These are phyloP conservation scores for Agrypnus murinus DNA, from an alignment of 2,888 invertebrate species.

Conservation along the genomic window DNA sequence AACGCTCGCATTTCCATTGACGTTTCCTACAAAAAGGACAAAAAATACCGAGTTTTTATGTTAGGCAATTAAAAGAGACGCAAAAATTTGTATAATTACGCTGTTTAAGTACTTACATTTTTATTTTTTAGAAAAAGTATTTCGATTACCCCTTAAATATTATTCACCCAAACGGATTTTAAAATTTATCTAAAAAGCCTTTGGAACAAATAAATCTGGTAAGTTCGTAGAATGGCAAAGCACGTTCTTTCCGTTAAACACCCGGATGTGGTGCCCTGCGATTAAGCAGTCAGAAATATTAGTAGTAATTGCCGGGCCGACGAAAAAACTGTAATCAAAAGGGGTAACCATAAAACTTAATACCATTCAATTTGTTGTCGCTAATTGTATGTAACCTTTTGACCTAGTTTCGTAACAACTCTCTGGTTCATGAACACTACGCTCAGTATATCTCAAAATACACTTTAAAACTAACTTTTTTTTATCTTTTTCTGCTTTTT, in stretches of 20 bases:
- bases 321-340: slow-evolving; percentile 26
- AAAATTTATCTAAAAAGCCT: slow-evolving; percentile 6
- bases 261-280: slow-evolving; percentile 4
- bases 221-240: slow-evolving; percentile 6
- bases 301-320: slow-evolving; percentile 18
- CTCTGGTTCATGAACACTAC: slow-evolving; percentile 2
- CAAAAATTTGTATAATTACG: not conserved
- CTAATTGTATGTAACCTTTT: slow-evolving; percentile 26
- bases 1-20: slow-evolving; percentile 8
- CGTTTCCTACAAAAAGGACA: not conserved
- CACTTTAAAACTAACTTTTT: slow-evolving; percentile 19
- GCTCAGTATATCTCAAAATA: slow-evolving; percentile 17
- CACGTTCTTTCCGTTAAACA: slow-evolving; percentile 10
- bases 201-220: slow-evolving; percentile 7
- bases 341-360: slow-evolving; percentile 25
- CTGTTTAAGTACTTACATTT: too few species aligned
- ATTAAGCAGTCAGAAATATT: slow-evolving; percentile 21
- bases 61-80: not conserved
- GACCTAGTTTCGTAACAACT: slow-evolving; percentile 14
- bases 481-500: slow-evolving; percentile 1
- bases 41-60: not conserved
- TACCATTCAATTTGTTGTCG: slow-evolving; percentile 23
- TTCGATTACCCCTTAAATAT: too few species aligned
- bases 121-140: too few species aligned
- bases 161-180: not conserved